Evolutionary conservation across 2,888 invertebrate species (phyloP).

Genomic region (Calliscelio sp.): DNA sequence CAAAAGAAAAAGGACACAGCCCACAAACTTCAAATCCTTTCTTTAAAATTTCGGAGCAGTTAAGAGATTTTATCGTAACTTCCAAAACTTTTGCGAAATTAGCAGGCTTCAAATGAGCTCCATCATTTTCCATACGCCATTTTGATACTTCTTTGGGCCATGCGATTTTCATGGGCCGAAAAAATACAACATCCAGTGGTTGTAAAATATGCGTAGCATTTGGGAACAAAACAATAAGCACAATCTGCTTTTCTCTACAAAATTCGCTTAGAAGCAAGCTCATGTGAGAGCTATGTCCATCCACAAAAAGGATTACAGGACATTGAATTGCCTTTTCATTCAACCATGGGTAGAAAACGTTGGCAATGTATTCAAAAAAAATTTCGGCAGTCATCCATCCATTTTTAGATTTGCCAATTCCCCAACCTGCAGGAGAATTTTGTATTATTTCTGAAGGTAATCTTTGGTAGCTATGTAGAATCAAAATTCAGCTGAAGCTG

Average conservation of each 20-base stretch:
- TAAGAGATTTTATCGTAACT: conserved; percentile 34
- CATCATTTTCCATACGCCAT: conserved; percentile 30
- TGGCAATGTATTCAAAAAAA: conserved; percentile 82
- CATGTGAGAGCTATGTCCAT: conserved; percentile 83
- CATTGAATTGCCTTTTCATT: conserved; percentile 77
- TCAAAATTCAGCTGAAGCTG: conserved; percentile 63
- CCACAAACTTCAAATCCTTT: conserved; percentile 62
- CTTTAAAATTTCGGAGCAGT: conserved; percentile 34
- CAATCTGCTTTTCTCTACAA: conserved; percentile 80
- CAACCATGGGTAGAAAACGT: conserved; percentile 82
- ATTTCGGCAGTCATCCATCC: conserved; percentile 84
- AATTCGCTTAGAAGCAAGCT: conserved; percentile 81
- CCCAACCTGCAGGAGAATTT: conserved; percentile 80
- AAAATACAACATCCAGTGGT: conserved; percentile 82
- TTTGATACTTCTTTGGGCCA: conserved; percentile 10
- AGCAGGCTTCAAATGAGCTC: conserved; percentile 11
- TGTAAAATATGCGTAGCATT: conserved; percentile 83
- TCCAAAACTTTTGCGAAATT: conserved; percentile 40
- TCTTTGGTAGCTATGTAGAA: conserved; percentile 55
- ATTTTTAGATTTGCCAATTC: conserved; percentile 81
- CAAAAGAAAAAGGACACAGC: conserved; percentile 49
- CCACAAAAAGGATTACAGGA: conserved; percentile 83
- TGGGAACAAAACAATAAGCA: conserved; percentile 80
- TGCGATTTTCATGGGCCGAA: conserved; percentile 69
- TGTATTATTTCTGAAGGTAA: conserved; percentile 36